These are phyloP conservation scores for Copsychus sechellarum DNA, from an alignment of 2,113 vertebrate genomes.

Conservation along the genomic window DNA sequence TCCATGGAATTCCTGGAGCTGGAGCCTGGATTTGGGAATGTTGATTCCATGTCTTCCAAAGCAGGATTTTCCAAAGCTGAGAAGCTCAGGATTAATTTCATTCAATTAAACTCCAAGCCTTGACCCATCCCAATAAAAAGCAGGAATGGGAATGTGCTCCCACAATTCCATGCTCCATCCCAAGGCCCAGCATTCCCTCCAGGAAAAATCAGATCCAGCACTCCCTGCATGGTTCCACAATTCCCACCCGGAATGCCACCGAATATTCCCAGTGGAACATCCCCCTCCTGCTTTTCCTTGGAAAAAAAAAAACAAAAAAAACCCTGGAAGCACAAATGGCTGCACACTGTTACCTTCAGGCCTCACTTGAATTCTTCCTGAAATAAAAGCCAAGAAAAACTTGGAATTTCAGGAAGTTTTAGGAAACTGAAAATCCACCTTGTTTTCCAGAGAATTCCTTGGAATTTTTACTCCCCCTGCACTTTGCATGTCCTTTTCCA, in stretches of 20 bases:
- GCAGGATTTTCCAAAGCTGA: neutral
- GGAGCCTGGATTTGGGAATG: neutral
- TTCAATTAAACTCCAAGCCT: neutral
- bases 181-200: neutral
- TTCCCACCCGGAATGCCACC: neutral
- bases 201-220: neutral
- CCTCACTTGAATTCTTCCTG: neutral
- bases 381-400: neutral
- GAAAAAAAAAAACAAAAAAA: neutral
- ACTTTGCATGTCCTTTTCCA: neutral
- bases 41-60: neutral
- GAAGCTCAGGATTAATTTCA: neutral
- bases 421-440: neutral
- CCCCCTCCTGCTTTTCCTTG: neutral
- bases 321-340: constrained; percentile 41
- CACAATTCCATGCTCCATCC: accelerated
- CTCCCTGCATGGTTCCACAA: neutral
- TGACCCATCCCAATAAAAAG: neutral
- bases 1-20: neutral
- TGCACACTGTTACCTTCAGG: constrained; percentile 29
- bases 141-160: neutral
- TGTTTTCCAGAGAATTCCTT: neutral
- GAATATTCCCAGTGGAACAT: neutral
- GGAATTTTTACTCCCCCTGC: neutral
- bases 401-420: neutral